Evolutionary conservation across 1,140 invertebrate species (phyloP).

Genomic region (Temnothorax nylanderi): DNA sequence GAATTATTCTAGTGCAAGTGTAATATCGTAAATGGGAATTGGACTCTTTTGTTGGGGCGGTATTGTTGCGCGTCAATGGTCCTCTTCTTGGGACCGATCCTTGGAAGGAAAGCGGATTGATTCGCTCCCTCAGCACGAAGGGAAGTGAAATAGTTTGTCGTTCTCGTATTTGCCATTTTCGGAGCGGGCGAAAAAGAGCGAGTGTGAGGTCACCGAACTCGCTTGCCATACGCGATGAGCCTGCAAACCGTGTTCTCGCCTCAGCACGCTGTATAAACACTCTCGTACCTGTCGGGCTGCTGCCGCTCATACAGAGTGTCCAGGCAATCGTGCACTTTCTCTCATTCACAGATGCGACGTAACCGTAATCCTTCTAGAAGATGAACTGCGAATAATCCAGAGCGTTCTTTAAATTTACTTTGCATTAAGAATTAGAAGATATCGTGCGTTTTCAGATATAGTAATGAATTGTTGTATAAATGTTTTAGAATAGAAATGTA

Average conservation of each 20-base stretch:
- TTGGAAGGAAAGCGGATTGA: constrained; percentile 24
- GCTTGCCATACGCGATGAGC: constrained; percentile 39
- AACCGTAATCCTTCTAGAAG: not conserved
- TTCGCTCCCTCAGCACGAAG: not conserved
- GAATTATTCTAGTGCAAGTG: constrained; percentile 35
- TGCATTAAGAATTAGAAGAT: not conserved
- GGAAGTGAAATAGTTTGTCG: constrained; percentile 51
- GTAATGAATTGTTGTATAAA: not conserved
- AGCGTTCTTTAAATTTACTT: not conserved
- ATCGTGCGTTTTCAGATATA: not conserved
- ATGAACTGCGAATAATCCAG: not conserved
- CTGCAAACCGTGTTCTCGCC: constrained; percentile 48
- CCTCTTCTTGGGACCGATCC: not conserved
- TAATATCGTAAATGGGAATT: constrained; percentile 46
- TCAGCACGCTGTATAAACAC: constrained; percentile 52
- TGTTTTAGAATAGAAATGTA: not conserved
- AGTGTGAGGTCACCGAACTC: constrained; percentile 20
- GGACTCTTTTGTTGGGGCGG: constrained; percentile 17
- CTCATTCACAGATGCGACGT: constrained; percentile 4
- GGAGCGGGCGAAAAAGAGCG: constrained; percentile 4
- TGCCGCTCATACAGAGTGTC: constrained; percentile 13
- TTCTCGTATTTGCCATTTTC: constrained; percentile 52
- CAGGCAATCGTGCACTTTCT: constrained; percentile 24
- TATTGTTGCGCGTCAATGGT: constrained; percentile 39
- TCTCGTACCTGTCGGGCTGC: constrained; percentile 48